Evolutionary conservation across 2,888 invertebrate genomes (phyloP), one percentile per base, ranked within the genome.

Genomic region (Limenitis camilla): DNA sequence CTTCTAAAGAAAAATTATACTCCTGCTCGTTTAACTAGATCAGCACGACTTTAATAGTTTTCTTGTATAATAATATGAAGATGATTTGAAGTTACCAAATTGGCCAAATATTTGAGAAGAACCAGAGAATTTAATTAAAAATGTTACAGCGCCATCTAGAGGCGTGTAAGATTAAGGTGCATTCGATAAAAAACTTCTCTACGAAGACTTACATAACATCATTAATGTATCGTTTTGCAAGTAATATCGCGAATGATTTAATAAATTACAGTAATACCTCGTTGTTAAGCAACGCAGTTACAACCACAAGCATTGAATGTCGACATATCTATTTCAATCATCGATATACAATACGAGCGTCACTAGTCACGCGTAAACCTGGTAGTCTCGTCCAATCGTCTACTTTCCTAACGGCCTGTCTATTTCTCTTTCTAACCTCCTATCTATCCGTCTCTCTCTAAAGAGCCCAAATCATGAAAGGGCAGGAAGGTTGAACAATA

Each of bases 371-470:
- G 86, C 84, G 85, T 85, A 86, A 86, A 76, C 70, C 76, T 72
- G 67, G 86, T 85, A 85, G 85, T 82, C 76, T 65, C 66, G 66
- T 71, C 76, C 69, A 74, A 76, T 65, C 66, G 66, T 71, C 76
- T 69, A 74, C 78, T 81, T 80, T 81, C 72, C 73, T 83, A 86
- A 86, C 86, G 84, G 84, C 71, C 69, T 63, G 54, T 67, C 55
- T 59, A 54, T 53, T 2, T 79, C 76, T 67, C 71, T 63, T 53
- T 78, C 66, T 55, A 53, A 54, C 73, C 47, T 53, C 50, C 30
- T 43, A n/a, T 8, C 32, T 52, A 50, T 52, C 63, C 59, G 49
- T 79, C 77, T 58, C 61, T 61, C 43, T 84, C 76, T 6, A 70
- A 70, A 69, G 79, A 76, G 68, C 66, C 71, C 65, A 75, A 77